These are phyloP conservation scores for Phycodurus eques DNA, from an alignment of 2,113 vertebrate genomes.

Conservation along the genomic window DNA sequence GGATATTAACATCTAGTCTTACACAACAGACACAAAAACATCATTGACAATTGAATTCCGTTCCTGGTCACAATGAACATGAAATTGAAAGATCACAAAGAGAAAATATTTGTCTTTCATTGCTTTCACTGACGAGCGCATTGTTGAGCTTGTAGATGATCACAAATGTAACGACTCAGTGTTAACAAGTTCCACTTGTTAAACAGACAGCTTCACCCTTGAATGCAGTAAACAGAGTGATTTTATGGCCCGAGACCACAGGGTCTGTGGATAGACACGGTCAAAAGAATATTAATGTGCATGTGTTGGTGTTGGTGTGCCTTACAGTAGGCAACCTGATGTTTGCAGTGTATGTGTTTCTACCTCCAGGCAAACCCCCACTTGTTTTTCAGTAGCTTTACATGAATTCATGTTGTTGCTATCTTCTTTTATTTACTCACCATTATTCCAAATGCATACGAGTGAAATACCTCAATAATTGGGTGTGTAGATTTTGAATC, in stretches of 20 bases:
- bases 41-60: not conserved
- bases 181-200: constrained; percentile 68
- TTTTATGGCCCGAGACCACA: constrained; percentile 16
- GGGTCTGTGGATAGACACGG: constrained; percentile 3
- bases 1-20: no score
- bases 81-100: constrained; percentile 7
- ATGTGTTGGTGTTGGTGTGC: no score
- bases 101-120: constrained; percentile 9
- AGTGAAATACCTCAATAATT: no score
- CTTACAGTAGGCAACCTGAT: constrained; percentile 10
- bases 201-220: constrained; percentile 67
- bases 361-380: not conserved
- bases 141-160: constrained; percentile 34
- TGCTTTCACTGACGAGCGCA: constrained; percentile 10
- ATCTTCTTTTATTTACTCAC: not conserved
- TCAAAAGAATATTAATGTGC: no score
- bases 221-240: constrained; percentile 48
- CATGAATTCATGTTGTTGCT: not conserved
- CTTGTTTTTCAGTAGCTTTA: not conserved
- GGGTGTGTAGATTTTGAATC: no score
- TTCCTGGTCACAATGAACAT: no score
- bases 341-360: not conserved
- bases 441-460: not conserved
- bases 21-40: not conserved
- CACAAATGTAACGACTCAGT: constrained; percentile 67